Base-by-base conservation (phyloP, 2,797 vertebrate genomes). In the Crocidura indochinensis region DNA sequence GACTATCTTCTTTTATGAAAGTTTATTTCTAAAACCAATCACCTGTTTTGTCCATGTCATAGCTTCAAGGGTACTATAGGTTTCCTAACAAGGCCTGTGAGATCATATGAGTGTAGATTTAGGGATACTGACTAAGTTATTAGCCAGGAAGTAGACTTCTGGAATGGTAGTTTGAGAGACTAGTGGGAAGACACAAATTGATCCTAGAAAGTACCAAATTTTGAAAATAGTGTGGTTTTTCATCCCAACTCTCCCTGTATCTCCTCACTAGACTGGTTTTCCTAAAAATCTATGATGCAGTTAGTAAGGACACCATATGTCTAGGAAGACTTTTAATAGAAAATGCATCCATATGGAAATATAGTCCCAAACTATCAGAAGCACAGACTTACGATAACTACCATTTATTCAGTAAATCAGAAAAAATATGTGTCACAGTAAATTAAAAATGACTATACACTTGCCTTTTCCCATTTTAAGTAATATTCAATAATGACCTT, bases 381-480 rank as follows among this genome's bases (percentile, higher is more conserved):
- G 51, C 78, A 85, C 71, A 91, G 51, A 65, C 73, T 95, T 90
- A 77, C 90, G 84, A 94, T 92, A 95, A 95, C 94, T 83, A 90
- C 85, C 76, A 72, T 91, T 93, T 69, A 91, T 75, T 96, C 89
- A 15, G 68, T 91, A 94, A 92, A 94, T 93, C 95, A 92, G 93
- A 87, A 91, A 90, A 96, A 94, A 64, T 92, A 29, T 90, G 68
- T 91, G 81, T 95, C 92, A 95, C 92, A 90, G 85, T 80, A 94
- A 96, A 96, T 95, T 97, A 77, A 93, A 94, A 96, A 96, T 93
- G 93, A 96, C 95, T 95, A 97, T 95, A 94, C 75, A 87, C 83
- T 94, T 88, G 84, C 65, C 76, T 69, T 79, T 94, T 91, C 74
- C 77, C 88, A 93, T 96, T 94, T 93, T 94, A 93, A 94, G 84